Percentiles rank a stretch among this genome's conserved stretches.
phyloP scores from a whole-genome alignment of 1,140 invertebrate genomes.

The Cyclina sinensis region DNA sequence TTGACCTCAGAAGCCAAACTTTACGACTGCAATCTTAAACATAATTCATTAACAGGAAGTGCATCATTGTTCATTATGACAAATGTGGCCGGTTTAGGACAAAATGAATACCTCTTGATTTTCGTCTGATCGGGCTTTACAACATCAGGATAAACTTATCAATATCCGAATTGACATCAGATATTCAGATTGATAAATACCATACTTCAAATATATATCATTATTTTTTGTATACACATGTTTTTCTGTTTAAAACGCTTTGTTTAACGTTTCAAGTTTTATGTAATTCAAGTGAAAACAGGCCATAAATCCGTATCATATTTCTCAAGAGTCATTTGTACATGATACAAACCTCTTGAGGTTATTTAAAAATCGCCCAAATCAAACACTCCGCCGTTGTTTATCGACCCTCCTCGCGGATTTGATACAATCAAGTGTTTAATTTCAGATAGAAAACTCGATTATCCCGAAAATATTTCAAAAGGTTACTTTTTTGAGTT shows the following conservation, averaged over 20 bases:
- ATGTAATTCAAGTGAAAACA: constrained; percentile 24
- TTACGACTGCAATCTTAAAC: no score
- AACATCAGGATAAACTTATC: no score
- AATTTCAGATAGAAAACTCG: constrained; percentile 15
- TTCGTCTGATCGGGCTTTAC: no score
- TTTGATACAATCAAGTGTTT: constrained; percentile 18
- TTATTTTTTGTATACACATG: neutral
- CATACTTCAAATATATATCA: no score
- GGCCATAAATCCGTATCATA: neutral
- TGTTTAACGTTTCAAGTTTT: neutral
- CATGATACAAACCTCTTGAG: neutral
- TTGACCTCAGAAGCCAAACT: no score
- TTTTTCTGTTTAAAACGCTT: neutral
- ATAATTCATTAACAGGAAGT: no score
- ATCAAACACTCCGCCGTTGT: neutral
- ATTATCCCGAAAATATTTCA: neutral
- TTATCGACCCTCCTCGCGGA: neutral
- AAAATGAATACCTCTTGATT: no score
- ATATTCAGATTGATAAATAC: no score
- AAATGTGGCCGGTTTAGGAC: no score
- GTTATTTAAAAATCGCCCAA: neutral
- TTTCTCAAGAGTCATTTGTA: neutral
- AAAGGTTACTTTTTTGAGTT: no score
- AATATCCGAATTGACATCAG: no score
- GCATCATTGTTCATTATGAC: no score